Base-by-base conservation (phyloP, 1,140 invertebrate genomes). In the Trachymyrmex cornetzi region DNA sequence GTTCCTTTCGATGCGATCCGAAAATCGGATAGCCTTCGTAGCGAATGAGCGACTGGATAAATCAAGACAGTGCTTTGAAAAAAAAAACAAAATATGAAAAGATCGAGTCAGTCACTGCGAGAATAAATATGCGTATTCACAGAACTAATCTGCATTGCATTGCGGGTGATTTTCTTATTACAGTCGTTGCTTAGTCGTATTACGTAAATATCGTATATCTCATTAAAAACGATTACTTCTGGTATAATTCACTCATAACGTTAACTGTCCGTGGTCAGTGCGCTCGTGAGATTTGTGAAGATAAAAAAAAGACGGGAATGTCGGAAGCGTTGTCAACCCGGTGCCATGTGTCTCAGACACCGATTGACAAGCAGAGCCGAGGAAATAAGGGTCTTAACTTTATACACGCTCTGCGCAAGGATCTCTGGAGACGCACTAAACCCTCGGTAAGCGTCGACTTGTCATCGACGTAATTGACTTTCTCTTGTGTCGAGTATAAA, bases 401-500 rank as follows among this genome's bases (percentile, higher is more conserved):
- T 67, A 57, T 74, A 84, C 85, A 80, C 69, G 69, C 50, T 44
- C 38, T 64, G 44, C 71, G 79, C 30, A 67, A 87, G 30, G 59
- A 91, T 92, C 91, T 89, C 89, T 57, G 30, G 90, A 88, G 91
- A 92, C 87, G 82, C 75, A 75, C 81, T 81, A 77, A 77, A 67
- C 80, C 84, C 69, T 67, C 67, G 50, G 48, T 80, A 84, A 91
- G 59, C 77, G 89, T 86, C 30, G 59, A 82, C 86, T 88, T 77
- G 89, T 90, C 89, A 90, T 89, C 88, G 86, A 72, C 72, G 91
- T 92, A 92, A 92, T 92, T 92, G 89, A 92, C 92, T 92, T 92
- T 92, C 92, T 91, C 91, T 75, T 34, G 22, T 74, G 71, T 22
- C 74, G 77, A 67, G 50, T 63, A 66, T 79, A 79, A 91, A 88